A percentile compares a stretch with the other conserved stretches of the same genome.
Conservation (phyloP, 1,140 invertebrate genomes). For the Galendromus occidentalis region DNA sequence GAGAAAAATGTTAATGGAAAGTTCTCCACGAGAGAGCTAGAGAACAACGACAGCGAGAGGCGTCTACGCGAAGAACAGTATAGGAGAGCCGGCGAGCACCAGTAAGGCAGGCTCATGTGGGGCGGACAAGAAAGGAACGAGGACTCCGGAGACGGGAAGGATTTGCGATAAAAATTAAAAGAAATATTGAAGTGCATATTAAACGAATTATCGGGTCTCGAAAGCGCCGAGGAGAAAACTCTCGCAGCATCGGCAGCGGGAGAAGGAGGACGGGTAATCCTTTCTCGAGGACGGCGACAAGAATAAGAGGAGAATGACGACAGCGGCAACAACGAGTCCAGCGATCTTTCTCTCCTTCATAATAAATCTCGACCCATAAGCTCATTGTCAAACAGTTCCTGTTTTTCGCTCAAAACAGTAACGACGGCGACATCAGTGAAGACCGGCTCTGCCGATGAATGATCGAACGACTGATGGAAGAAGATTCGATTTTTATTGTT, state of each 20-base stretch:
- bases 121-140: not conserved
- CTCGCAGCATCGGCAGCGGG: not conserved
- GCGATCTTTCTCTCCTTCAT: constrained; percentile 7
- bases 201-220: constrained; percentile 11
- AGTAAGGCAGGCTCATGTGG: not conserved
- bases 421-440: no score
- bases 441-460: no score
- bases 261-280: not conserved
- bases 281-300: no score
- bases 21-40: not conserved
- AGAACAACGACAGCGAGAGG: not conserved
- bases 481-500: no score
- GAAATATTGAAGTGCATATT: constrained; percentile 12
- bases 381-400: constrained; percentile 9
- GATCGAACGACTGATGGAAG: no score
- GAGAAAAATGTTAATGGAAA: constrained; percentile 11
- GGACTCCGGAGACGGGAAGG: not conserved
- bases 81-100: not conserved
- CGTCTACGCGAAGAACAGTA: not conserved
- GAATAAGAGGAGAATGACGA: not conserved
- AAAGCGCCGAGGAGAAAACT: not conserved
- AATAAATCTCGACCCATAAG: constrained; percentile 9
- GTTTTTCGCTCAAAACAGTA: no score
- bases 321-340: not conserved
- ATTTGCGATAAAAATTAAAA: constrained; percentile 12